Evolutionary conservation across 2,797 vertebrate species (phyloP).

Genomic region (Geranospiza caerulescens): DNA sequence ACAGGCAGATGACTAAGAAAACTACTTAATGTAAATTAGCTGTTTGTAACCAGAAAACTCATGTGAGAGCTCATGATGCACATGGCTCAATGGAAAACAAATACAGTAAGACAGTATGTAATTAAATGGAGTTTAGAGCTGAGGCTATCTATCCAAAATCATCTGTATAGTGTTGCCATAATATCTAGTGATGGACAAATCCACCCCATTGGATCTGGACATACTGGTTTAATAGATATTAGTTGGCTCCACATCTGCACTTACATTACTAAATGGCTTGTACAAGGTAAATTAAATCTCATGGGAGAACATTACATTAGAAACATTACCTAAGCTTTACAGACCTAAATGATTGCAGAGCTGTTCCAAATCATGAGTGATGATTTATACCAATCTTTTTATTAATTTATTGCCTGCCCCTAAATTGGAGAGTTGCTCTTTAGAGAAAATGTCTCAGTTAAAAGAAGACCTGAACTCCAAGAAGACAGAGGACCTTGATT

Average conservation of each 20-base stretch:
- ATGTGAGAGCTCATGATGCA: neutral
- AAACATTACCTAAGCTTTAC: conserved; percentile 14
- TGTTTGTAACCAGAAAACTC: neutral
- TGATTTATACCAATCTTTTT: neutral
- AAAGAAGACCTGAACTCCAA: neutral
- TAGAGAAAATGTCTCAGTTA: neutral
- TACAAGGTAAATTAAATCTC: conserved; percentile 12
- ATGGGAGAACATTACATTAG: neutral
- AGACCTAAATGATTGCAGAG: neutral
- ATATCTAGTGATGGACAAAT: neutral
- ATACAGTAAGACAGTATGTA: neutral
- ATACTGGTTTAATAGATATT: neutral
- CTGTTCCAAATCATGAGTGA: neutral
- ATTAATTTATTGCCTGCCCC: neutral
- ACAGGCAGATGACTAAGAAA: neutral
- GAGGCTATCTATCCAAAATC: neutral
- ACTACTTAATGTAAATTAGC: neutral
- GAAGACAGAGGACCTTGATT: neutral
- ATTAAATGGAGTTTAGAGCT: neutral
- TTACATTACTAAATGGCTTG: neutral
- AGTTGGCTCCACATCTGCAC: neutral
- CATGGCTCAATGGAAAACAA: neutral
- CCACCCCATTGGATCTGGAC: neutral
- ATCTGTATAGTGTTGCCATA: neutral
- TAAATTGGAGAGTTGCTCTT: neutral